A percentile compares a stretch with the other conserved stretches of the same genome.
Evolutionary conservation across 2,797 vertebrate species (phyloP).

Genomic region (Sphaeramia orbicularis): DNA sequence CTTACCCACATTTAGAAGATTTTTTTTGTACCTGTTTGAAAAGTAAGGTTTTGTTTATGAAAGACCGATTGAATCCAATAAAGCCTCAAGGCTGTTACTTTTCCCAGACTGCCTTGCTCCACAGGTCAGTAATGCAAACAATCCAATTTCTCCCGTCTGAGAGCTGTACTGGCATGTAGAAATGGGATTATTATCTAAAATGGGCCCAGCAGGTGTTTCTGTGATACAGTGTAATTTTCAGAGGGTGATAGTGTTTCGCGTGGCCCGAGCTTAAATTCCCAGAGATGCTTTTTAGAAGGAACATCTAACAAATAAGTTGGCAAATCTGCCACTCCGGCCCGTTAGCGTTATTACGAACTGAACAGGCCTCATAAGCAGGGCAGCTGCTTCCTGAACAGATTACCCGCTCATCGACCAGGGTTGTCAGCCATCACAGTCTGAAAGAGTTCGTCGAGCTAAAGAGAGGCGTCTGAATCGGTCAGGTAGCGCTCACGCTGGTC

Average conservation of each 20-base stretch:
- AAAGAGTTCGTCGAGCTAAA: slow-evolving; percentile 46
- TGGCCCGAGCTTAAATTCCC: slow-evolving; percentile 51
- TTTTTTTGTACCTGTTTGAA: slow-evolving; percentile 59
- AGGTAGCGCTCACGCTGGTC: slow-evolving; percentile 44
- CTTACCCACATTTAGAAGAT: slow-evolving; percentile 69
- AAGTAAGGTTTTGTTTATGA: slow-evolving; percentile 81
- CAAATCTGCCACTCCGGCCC: slow-evolving; percentile 30
- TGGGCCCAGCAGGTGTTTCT: slow-evolving; percentile 73
- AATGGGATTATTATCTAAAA: slow-evolving; percentile 79
- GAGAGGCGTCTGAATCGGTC: slow-evolving; percentile 47
- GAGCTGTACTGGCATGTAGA: slow-evolving; percentile 64
- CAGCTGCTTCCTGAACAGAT: slow-evolving; percentile 16
- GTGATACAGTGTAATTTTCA: slow-evolving; percentile 60
- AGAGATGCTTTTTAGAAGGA: slow-evolving; percentile 60
- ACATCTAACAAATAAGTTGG: slow-evolving; percentile 50
- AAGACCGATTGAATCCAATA: slow-evolving; percentile 78
- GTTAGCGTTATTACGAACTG: slow-evolving; percentile 45
- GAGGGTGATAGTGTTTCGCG: slow-evolving; percentile 41
- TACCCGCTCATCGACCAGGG: slow-evolving; percentile 1
- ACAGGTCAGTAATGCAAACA: slow-evolving; percentile 82
- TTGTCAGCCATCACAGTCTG: slow-evolving; percentile 26
- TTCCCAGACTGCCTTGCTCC: slow-evolving; percentile 70
- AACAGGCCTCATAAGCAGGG: slow-evolving; percentile 15
- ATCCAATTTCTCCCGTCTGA: slow-evolving; percentile 74
- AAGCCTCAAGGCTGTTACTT: slow-evolving; percentile 72